phyloP scores from a whole-genome alignment of 2,888 invertebrate genomes.

The Chesias legatella region DNA sequence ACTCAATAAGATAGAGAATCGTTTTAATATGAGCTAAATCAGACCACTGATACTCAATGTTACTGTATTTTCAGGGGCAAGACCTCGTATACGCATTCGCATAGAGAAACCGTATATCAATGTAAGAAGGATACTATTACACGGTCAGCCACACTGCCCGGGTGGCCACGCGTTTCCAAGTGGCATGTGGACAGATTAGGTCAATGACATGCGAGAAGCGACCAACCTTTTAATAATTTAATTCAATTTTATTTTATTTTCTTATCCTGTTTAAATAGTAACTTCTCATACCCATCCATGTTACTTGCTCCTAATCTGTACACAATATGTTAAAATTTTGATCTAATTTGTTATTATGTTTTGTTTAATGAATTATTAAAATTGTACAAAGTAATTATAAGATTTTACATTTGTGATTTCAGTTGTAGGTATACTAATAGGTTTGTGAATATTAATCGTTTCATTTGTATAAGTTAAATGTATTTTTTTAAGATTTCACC shows the following conservation, averaged over 20 bases:
- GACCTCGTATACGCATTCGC: too few species aligned
- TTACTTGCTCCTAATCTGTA: slow-evolving; percentile 38
- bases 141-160: too few species aligned
- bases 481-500: slow-evolving; percentile 46
- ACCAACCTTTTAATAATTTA: slow-evolving; percentile 24
- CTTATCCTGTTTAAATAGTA: slow-evolving; percentile 25
- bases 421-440: slow-evolving; percentile 61
- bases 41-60: too few species aligned
- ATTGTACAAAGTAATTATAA: slow-evolving; percentile 73
- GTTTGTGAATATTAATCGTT: slow-evolving; percentile 37
- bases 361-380: slow-evolving; percentile 54
- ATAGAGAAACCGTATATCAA: too few species aligned
- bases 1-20: too few species aligned
- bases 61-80: too few species aligned
- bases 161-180: slow-evolving; percentile 12
- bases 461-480: slow-evolving; percentile 35
- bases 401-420: slow-evolving; percentile 48
- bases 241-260: slow-evolving; percentile 20
- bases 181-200: slow-evolving; percentile 40
- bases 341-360: slow-evolving; percentile 51
- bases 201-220: slow-evolving; percentile 35
- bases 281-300: slow-evolving; percentile 22
- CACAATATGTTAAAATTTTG: slow-evolving; percentile 46
- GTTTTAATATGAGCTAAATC: too few species aligned
- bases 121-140: too few species aligned